These are phyloP conservation scores for Doryteuthis pealeii DNA, from an alignment of 1,140 invertebrate genomes.

Conservation along the genomic window DNA sequence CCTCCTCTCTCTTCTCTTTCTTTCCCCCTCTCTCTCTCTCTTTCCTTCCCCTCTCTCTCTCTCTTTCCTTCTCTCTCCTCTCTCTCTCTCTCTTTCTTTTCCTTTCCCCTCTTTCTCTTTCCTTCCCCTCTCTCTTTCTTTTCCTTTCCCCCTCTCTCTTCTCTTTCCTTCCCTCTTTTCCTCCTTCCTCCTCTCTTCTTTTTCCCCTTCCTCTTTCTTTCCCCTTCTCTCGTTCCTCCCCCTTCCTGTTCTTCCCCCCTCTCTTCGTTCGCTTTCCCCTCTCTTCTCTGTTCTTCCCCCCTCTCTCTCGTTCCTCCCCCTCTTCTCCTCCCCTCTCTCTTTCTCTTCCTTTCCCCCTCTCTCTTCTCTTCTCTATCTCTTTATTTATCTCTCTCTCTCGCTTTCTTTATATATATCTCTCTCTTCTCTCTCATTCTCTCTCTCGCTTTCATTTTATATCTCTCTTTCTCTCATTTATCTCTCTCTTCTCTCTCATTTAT, in stretches of 20 bases:
- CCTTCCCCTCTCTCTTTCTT: background rate
- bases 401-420: too few species aligned
- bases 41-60: background rate
- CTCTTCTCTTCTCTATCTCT: background rate
- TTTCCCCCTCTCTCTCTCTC: background rate
- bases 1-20: background rate
- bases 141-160: background rate
- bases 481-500: too few species aligned
- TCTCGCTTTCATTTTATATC: too few species aligned
- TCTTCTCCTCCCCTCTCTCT: background rate
- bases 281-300: background rate
- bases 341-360: background rate
- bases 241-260: background rate
- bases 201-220: background rate
- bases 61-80: background rate
- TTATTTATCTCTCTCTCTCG: too few species aligned
- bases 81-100: background rate
- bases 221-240: background rate
- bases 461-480: too few species aligned
- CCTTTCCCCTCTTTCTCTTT: background rate
- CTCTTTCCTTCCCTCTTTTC: background rate
- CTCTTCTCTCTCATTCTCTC: too few species aligned
- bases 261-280: background rate
- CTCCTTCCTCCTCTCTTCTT: background rate
- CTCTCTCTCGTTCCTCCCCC: background rate